Conservation (phyloP, 2,797 vertebrate genomes). For the Psittacula echo region DNA sequence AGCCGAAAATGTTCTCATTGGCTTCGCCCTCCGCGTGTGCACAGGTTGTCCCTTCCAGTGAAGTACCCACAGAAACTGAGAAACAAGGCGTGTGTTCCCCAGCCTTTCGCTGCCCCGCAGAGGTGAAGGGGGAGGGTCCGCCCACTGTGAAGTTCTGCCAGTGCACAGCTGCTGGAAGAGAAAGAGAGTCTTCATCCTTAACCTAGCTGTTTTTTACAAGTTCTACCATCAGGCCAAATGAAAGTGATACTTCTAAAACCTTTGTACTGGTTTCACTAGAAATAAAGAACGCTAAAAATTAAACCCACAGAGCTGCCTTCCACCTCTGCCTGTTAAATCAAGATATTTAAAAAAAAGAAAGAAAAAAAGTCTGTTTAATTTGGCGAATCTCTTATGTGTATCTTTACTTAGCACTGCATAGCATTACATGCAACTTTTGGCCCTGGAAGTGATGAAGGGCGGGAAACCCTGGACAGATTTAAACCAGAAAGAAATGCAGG, state of each 20-base stretch:
- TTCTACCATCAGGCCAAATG: not conserved
- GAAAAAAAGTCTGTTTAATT: not conserved
- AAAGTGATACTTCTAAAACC: not conserved
- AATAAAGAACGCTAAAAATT: not conserved
- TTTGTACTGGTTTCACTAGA: not conserved
- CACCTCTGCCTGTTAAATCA: not conserved
- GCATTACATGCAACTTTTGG: not conserved
- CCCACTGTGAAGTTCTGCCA: not conserved
- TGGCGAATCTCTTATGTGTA: not conserved
- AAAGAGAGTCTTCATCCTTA: not conserved
- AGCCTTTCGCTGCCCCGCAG: fast-evolving
- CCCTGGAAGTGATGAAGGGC: not conserved
- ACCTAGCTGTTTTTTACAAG: not conserved
- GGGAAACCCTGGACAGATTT: not conserved
- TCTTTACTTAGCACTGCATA: conserved; percentile 7
- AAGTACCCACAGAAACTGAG: not conserved
- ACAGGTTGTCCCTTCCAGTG: not conserved
- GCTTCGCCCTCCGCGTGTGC: fast-evolving
- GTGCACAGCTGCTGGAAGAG: not conserved
- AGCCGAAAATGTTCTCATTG: not conserved
- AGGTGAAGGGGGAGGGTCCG: fast-evolving
- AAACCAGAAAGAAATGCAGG: not conserved
- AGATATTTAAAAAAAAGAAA: not conserved
- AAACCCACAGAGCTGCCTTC: not conserved
- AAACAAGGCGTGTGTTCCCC: not conserved